These are phyloP conservation scores for Cinara cedri DNA, from an alignment of 2,888 invertebrate species.

Conservation along the genomic window DNA sequence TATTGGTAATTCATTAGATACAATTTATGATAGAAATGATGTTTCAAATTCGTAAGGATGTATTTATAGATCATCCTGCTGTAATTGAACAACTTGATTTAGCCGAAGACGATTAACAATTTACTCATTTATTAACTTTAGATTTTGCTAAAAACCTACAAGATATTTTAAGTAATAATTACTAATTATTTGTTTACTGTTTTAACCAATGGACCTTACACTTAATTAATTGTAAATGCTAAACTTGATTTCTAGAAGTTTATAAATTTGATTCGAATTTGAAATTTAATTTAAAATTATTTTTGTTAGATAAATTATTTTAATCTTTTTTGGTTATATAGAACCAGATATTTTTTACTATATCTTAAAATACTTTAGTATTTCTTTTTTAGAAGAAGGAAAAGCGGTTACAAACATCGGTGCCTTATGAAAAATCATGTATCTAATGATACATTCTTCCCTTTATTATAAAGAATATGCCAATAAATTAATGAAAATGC, in stretches of 20 bases:
- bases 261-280: constrained; percentile 95
- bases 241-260: constrained; percentile 74
- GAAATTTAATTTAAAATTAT: constrained; percentile 63
- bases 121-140: constrained; percentile 89
- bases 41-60: constrained; percentile 94
- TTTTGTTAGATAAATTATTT: not conserved
- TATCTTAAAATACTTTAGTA: too few species aligned
- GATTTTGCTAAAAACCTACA: constrained; percentile 89
- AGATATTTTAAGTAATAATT: constrained; percentile 89
- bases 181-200: not conserved
- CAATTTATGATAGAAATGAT: constrained; percentile 99
- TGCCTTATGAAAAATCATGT: constrained; percentile 90
- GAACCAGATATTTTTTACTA: too few species aligned
- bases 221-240: too few species aligned
- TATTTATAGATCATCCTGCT: constrained; percentile 91
- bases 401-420: constrained; percentile 87
- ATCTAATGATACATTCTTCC: constrained; percentile 96
- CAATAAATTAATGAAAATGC: constrained; percentile 97
- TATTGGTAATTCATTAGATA: constrained; percentile 64
- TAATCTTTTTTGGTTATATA: too few species aligned
- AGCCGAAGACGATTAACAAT: constrained; percentile 96
- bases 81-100: constrained; percentile 88
- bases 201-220: too few species aligned
- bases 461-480: constrained; percentile 99
- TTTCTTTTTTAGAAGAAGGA: constrained; percentile 64